Evolutionary conservation across 2,888 invertebrate genomes (phyloP).

Genomic region (Embidobia sp.): DNA sequence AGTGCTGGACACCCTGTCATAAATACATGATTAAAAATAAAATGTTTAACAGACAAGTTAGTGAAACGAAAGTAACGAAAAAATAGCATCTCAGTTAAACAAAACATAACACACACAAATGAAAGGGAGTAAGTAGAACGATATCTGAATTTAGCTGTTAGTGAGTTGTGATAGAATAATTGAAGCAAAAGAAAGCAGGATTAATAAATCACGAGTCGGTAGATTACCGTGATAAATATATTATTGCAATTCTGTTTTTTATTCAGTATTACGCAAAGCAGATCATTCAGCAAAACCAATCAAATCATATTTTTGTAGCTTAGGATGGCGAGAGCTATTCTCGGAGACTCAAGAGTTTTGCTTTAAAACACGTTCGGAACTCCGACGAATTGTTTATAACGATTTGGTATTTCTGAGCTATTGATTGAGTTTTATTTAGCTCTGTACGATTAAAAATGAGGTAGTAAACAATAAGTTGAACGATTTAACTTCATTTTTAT

Average conservation of each 20-base stretch:
- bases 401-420: conserved; percentile 43
- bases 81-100: no score
- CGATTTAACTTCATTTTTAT: no score
- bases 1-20: no score
- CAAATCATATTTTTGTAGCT: conserved; percentile 34
- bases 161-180: conserved; percentile 1
- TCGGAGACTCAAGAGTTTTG: conserved; percentile 49
- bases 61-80: no score
- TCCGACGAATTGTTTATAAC: conserved; percentile 52
- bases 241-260: conserved; percentile 19
- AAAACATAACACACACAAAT: no score
- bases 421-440: conserved; percentile 21
- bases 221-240: no score
- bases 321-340: conserved; percentile 41
- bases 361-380: conserved; percentile 51
- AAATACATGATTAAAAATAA: no score
- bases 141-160: background rate
- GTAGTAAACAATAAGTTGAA: background rate
- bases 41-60: no score
- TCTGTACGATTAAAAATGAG: conserved; percentile 27
- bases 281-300: conserved; percentile 42
- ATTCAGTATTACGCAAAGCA: conserved; percentile 39
- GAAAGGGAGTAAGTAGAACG: no score
- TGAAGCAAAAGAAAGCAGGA: conserved; percentile 14
- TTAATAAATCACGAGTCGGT: conserved; percentile 1